phyloP scores from a whole-genome alignment of 2,797 vertebrate species.

The Nyctalus aviator region DNA sequence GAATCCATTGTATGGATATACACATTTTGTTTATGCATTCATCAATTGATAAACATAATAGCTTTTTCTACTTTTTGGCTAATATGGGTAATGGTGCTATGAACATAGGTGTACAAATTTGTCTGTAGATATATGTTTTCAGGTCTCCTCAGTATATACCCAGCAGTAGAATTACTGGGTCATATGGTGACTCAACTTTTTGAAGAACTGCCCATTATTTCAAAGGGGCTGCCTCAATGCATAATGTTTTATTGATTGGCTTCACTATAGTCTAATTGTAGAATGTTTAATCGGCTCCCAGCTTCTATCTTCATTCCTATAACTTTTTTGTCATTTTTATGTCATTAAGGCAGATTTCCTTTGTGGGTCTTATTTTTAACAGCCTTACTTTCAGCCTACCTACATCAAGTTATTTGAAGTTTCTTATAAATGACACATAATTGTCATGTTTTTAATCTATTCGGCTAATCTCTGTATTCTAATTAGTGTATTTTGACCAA shows the following conservation, averaged over 20 bases:
- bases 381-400: not conserved
- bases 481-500: constrained; percentile 2
- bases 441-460: not conserved
- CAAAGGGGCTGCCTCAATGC: not conserved
- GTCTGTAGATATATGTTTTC: not conserved
- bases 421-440: not conserved
- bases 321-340: not conserved
- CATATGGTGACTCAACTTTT: not conserved
- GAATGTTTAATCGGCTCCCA: not conserved
- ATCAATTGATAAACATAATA: not conserved
- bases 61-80: not conserved
- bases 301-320: not conserved
- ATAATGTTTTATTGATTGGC: not conserved
- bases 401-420: not conserved
- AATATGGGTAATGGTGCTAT: not conserved
- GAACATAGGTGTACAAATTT: not conserved
- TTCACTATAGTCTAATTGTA: not conserved
- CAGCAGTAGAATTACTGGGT: not conserved
- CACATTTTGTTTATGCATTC: not conserved
- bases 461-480: not conserved
- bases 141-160: not conserved
- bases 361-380: not conserved
- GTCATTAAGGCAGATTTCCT: not conserved
- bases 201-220: not conserved
- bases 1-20: not conserved